Conservation (phyloP, 2,888 invertebrate genomes). For the Eupithecia abbreviata region DNA sequence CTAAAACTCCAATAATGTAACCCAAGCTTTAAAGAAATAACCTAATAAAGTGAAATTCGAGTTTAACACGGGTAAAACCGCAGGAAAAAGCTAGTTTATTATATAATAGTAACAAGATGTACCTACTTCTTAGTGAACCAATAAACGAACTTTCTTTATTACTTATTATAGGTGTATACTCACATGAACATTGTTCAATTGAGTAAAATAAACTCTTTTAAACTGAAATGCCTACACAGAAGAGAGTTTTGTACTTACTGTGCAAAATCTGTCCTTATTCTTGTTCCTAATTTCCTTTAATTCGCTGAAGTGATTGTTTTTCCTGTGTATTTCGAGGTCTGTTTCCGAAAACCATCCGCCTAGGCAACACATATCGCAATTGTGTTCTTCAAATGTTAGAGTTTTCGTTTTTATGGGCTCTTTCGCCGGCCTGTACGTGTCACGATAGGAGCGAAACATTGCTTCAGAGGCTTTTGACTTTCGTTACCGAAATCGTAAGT, state of each 20-base stretch:
- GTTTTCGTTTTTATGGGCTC: not conserved
- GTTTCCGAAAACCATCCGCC: conserved; percentile 57
- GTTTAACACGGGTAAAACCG: too few species aligned
- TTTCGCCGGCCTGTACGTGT: conserved; percentile 24
- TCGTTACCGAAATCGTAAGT: too few species aligned
- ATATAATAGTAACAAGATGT: too few species aligned
- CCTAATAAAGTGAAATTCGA: too few species aligned
- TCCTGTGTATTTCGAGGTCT: conserved; percentile 62
- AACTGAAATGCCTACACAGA: not conserved
- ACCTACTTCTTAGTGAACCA: too few species aligned
- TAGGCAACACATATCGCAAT: conserved; percentile 53
- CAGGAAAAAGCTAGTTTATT: too few species aligned
- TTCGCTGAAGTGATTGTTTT: conserved; percentile 41
- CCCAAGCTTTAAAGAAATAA: too few species aligned
- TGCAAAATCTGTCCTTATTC: conserved; percentile 34
- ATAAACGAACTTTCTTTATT: too few species aligned
- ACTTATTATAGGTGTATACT: too few species aligned
- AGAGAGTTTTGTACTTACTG: conserved; percentile 33
- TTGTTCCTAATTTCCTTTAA: conserved; percentile 7
- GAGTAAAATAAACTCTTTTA: too few species aligned
- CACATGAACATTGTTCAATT: too few species aligned
- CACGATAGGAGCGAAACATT: conserved; percentile 39
- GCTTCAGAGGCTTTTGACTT: not conserved
- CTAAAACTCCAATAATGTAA: too few species aligned
- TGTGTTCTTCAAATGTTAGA: not conserved